Evolutionary conservation across 2,113 vertebrate species (phyloP).

Genomic region (Ictidomys tridecemlineatus): DNA sequence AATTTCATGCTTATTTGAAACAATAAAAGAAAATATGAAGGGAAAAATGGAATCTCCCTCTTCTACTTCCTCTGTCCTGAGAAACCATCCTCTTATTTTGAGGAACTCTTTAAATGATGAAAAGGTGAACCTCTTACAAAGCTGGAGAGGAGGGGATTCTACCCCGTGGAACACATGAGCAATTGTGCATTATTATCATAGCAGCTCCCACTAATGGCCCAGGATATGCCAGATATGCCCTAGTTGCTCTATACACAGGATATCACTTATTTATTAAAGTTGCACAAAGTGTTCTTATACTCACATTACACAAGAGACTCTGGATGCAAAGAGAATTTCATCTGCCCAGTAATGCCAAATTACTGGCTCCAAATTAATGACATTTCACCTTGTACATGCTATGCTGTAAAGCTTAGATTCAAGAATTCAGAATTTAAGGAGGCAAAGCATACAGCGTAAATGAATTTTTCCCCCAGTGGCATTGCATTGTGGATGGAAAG

Average conservation of each 20-base stretch:
- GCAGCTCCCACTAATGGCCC: neutral
- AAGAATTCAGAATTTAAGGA: slow-evolving; percentile 14
- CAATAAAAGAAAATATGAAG: neutral
- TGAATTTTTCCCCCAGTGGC: too few relatives aligned
- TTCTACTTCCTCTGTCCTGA: neutral
- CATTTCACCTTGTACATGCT: neutral
- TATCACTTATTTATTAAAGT: neutral
- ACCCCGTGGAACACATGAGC: neutral
- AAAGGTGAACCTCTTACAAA: neutral
- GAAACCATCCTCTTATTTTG: neutral
- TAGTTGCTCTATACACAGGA: neutral
- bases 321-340: neutral
- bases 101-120: neutral
- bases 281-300: neutral
- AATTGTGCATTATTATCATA: neutral
- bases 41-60: neutral
- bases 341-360: neutral
- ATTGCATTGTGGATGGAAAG: too few relatives aligned
- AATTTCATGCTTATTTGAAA: slow-evolving; percentile 10
- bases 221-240: neutral
- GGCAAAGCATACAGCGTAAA: too few relatives aligned
- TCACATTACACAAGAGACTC: neutral
- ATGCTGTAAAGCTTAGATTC: neutral
- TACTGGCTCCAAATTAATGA: neutral
- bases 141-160: neutral